These are phyloP conservation scores for Aphelinus certus DNA, from an alignment of 1,140 invertebrate genomes.

Conservation along the genomic window DNA sequence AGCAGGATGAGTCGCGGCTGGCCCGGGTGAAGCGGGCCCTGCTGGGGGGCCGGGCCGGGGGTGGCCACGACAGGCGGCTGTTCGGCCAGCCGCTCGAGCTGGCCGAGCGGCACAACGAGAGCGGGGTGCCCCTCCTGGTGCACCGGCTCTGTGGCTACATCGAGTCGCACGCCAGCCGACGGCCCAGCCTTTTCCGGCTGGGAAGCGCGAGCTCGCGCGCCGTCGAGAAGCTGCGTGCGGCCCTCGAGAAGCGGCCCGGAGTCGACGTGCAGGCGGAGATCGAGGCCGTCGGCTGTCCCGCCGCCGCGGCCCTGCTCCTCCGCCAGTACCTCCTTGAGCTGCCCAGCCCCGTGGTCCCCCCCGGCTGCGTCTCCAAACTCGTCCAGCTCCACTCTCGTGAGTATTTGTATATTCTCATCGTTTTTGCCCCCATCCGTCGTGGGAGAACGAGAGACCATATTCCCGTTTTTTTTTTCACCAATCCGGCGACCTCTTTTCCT, in stretches of 20 bases:
- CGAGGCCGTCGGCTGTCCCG: slow-evolving; percentile 59
- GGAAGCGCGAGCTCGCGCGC: slow-evolving; percentile 39
- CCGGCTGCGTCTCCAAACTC: slow-evolving; percentile 58
- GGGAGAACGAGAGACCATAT: too few relatives aligned
- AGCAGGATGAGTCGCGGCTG: slow-evolving; percentile 61
- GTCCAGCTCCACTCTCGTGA: slow-evolving; percentile 59
- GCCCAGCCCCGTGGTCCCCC: slow-evolving; percentile 63
- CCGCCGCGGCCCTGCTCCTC: slow-evolving; percentile 64
- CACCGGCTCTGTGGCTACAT: slow-evolving; percentile 64
- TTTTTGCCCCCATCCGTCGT: too few relatives aligned
- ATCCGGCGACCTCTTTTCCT: too few relatives aligned
- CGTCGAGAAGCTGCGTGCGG: slow-evolving; percentile 58
- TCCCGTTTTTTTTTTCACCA: too few relatives aligned
- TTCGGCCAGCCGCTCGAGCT: slow-evolving; percentile 60
- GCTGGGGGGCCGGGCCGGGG: slow-evolving; percentile 51
- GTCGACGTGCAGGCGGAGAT: slow-evolving; percentile 54
- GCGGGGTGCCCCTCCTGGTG: slow-evolving; percentile 62
- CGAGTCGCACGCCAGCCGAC: slow-evolving; percentile 61
- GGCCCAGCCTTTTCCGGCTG: slow-evolving; percentile 60
- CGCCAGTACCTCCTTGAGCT: slow-evolving; percentile 66
- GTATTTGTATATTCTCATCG: slow-evolving; percentile 28
- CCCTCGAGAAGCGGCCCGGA: slow-evolving; percentile 65
- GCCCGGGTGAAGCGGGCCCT: slow-evolving; percentile 63
- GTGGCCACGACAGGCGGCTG: slow-evolving; percentile 46
- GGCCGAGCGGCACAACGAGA: slow-evolving; percentile 57